Evolutionary conservation across 2,797 vertebrate species (phyloP), one percentile per base, ranked within the genome.

Genomic region (Tenualosa ilisha): DNA sequence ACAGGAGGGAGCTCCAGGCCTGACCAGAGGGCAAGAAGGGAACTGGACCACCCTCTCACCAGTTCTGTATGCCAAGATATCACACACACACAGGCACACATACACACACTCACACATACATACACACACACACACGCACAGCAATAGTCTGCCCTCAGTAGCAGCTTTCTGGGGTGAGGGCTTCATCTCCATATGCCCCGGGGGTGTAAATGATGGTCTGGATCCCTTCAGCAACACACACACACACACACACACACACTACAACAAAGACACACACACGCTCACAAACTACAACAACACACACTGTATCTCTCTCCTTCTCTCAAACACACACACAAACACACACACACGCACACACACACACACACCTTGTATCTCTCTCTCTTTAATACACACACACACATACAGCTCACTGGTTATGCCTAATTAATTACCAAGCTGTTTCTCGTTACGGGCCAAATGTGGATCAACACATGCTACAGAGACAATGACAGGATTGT

Each of bases 351-450:
- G 85, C 24, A 53, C 43, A 24, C 87, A 81, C 50, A 79, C 85
- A 83, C 84, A 83, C 83, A 87, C 83, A 81, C 65, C 83, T 83
- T 51, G 68, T 86, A 68, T 86, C 54, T 49, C 37, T 46, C 50
- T 31, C 31, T 31, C 31, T 31, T 31, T 31, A 31, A 43, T 59
- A 61, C 46, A 31, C 81, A 54, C 54, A 51, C 65, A 72, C 65
- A 72, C 65, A 75, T 37, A 83, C 65, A 56, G 54, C 88, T 89
- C 85, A 88, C 75, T 88, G 91, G 89, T 92, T 89, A 92, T 91
- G 92, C 89, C 87, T 91, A 91, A 92, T 92, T 92, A 91, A 91
- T 92, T 89, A 91, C 86, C 91, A 91, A 92, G 89, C 91, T 92
- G 91, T 89, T 91, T 82, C 84, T 89, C 84, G 86, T 91, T 89